Evolutionary conservation across 1,140 invertebrate genomes (phyloP).

Genomic region (Diuraphis noxia): DNA sequence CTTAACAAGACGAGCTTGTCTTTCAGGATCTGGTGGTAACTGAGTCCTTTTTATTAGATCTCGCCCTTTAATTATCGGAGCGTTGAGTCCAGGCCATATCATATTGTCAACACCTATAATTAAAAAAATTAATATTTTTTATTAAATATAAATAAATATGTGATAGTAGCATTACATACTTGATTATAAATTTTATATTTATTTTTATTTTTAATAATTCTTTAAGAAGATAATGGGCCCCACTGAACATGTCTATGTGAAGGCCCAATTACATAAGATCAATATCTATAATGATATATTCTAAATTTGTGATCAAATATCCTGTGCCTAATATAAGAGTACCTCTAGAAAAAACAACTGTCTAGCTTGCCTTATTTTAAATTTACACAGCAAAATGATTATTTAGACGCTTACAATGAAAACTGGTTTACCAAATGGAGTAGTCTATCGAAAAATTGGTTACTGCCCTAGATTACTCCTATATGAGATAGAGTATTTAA

Average conservation of each 20-base stretch:
- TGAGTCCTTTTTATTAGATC: conserved; percentile 73
- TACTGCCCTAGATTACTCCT: not conserved
- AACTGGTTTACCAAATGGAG: not conserved
- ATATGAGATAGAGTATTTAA: not conserved
- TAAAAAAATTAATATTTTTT: conserved; percentile 46
- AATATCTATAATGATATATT: no score
- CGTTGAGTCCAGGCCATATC: conserved; percentile 89
- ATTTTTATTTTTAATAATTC: no score
- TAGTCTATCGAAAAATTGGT: not conserved
- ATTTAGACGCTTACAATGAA: not conserved
- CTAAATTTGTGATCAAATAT: not conserved
- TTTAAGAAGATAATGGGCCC: no score
- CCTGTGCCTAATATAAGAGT: not conserved
- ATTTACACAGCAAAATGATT: not conserved
- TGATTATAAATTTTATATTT: not conserved
- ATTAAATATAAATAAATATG: not conserved
- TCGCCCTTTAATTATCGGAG: conserved; percentile 77
- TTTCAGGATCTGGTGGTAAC: conserved; percentile 72
- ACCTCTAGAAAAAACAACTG: no score
- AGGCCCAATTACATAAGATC: no score
- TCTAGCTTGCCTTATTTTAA: not conserved
- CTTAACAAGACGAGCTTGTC: conserved; percentile 71
- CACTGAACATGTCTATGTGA: no score
- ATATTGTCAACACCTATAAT: conserved; percentile 74
- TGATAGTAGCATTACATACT: not conserved